phyloP scores from a whole-genome alignment of 1,140 invertebrate species.

The Drosophila mauritiana region DNA sequence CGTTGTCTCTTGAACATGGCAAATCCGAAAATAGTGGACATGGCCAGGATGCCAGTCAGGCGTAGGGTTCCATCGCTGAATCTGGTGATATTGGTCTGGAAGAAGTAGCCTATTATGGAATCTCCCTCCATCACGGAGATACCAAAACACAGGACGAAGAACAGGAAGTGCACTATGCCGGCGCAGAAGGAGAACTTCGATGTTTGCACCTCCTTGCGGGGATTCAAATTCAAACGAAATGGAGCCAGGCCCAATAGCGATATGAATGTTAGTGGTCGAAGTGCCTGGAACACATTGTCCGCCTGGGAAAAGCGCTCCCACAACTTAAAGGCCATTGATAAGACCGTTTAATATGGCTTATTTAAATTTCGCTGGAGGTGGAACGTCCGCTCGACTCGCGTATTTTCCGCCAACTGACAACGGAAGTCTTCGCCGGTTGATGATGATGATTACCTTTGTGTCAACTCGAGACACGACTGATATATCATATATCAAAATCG shows the following conservation, averaged over 20 bases:
- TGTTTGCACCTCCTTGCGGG: slow-evolving; percentile 73
- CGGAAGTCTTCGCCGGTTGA: slow-evolving; percentile 23
- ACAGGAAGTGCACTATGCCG: slow-evolving; percentile 75
- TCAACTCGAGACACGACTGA: slow-evolving; percentile 9
- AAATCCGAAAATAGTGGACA: slow-evolving; percentile 78
- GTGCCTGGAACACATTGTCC: slow-evolving; percentile 79
- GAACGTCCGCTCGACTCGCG: slow-evolving; percentile 52
- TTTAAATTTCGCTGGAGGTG: background rate
- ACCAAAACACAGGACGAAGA: slow-evolving; percentile 74
- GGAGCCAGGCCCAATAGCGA: slow-evolving; percentile 77
- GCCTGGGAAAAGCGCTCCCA: slow-evolving; percentile 75
- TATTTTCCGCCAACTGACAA: slow-evolving; percentile 50
- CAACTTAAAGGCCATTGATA: slow-evolving; percentile 64
- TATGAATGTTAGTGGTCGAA: slow-evolving; percentile 71
- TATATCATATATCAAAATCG: slow-evolving; percentile 65
- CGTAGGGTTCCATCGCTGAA: slow-evolving; percentile 71
- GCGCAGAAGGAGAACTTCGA: slow-evolving; percentile 69
- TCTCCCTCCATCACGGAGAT: slow-evolving; percentile 66
- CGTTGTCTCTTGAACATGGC: slow-evolving; percentile 71
- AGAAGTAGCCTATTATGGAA: slow-evolving; percentile 82
- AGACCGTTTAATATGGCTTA: background rate
- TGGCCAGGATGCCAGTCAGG: slow-evolving; percentile 78
- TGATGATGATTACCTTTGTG: slow-evolving; percentile 39
- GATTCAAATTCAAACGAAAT: slow-evolving; percentile 68
- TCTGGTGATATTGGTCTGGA: slow-evolving; percentile 79